A percentile compares a stretch with the other conserved stretches of the same genome.
phyloP scores from a whole-genome alignment of 35 echinoderm and acorn worm genomes.

The Nesometra sesokonis region DNA sequence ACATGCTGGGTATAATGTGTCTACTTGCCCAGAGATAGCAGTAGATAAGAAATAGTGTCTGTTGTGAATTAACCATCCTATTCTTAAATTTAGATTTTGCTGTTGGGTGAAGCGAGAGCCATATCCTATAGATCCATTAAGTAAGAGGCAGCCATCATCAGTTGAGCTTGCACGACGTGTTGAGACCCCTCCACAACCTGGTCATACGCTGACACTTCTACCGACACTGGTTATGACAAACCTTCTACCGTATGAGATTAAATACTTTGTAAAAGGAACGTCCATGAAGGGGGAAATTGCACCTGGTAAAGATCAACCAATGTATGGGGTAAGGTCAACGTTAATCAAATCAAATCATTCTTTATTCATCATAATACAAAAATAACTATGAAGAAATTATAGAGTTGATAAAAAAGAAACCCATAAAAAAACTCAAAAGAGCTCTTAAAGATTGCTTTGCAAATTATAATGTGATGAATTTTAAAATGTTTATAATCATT shows the following conservation, averaged over 20 bases:
- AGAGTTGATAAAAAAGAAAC: too few species aligned
- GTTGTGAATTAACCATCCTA: too few species aligned
- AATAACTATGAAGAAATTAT: too few species aligned
- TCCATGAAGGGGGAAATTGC: constrained; percentile 42
- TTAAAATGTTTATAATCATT: too few species aligned
- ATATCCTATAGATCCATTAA: constrained; percentile 33
- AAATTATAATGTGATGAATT: too few species aligned
- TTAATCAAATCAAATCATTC: too few species aligned
- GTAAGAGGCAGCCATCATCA: background rate
- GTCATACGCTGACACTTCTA: constrained; percentile 74
- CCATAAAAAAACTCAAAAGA: too few species aligned
- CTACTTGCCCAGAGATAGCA: too few species aligned
- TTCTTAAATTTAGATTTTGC: constrained; percentile 67
- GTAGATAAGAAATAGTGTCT: too few species aligned
- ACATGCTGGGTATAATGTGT: too few species aligned
- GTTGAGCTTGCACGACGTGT: background rate
- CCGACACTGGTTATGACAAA: constrained; percentile 88
- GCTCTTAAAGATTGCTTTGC: too few species aligned
- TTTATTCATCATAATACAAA: too few species aligned
- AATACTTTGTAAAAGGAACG: constrained; percentile 38
- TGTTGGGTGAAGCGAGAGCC: constrained; percentile 56
- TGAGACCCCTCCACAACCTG: constrained; percentile 28
- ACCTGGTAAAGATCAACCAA: constrained; percentile 83
- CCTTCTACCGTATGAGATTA: constrained; percentile 76
- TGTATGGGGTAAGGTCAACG: constrained; percentile 57